These are phyloP conservation scores for Lasiurus cinereus DNA, from an alignment of 2,113 vertebrate species.

Conservation along the genomic window DNA sequence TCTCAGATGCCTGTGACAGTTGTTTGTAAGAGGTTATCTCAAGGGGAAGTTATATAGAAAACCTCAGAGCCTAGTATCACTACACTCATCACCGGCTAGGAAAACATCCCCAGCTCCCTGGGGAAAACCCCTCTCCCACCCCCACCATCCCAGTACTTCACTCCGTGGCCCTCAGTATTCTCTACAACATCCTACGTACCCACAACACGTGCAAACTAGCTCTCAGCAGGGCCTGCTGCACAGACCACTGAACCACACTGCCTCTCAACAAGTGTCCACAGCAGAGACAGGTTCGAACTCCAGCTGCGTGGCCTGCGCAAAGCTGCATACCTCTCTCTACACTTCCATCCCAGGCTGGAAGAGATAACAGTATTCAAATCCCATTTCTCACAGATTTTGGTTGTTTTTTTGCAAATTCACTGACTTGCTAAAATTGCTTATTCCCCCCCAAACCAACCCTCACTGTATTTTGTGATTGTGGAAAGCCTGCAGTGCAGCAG, in stretches of 20 bases:
- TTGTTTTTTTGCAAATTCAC: not conserved
- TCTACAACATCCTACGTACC: not conserved
- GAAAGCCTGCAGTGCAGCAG: not conserved
- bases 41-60: not conserved
- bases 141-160: not conserved
- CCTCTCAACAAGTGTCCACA: not conserved
- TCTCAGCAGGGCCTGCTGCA: not conserved
- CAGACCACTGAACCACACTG: not conserved
- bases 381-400: not conserved
- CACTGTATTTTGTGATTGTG: not conserved
- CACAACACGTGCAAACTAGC: not conserved
- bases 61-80: not conserved
- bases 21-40: not conserved
- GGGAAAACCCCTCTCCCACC: not conserved
- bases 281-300: not conserved
- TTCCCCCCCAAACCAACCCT: not conserved
- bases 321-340: not conserved
- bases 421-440: not conserved
- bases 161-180: not conserved
- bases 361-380: not conserved
- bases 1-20: not conserved
- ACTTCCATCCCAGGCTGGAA: not conserved
- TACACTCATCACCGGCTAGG: not conserved
- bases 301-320: no score
- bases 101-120: not conserved